Evolutionary conservation across 23 tunicate species (phyloP), one percentile per base, ranked within the genome.

Genomic region (Trididemnum clinides): DNA sequence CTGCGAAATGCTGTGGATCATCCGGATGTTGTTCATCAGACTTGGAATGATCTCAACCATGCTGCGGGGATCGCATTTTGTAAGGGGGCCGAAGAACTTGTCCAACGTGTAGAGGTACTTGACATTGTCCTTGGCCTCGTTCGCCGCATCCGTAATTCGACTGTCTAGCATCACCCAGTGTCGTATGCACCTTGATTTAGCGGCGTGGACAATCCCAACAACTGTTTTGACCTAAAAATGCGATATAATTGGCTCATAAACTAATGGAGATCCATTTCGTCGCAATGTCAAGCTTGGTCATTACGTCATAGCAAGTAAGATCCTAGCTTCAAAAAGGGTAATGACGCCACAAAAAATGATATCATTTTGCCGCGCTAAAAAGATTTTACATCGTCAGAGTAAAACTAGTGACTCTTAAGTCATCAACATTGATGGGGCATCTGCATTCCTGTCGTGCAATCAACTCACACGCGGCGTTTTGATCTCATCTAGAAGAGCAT

Each of bases 81-180:
- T 83, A 59, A 91, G 58, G n/a, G 96, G 96, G 19, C 96, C 96
- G 38, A 91, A 88, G 85, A 82, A 91, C 72, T 91, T 88, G 85
- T 91, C 96, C 59, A 91, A 82, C 31, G 96, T 91, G 83, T 88
- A 91, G 15, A 91, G 85, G 50, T 91, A 91, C 38, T 77, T 87
- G 0, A 91, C 96, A 57, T 91, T 91, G 85, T 91, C 96, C 33
- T 88, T 82, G 10, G 96, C 96, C 34, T 91, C 96, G 64, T 91
- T 91, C 20, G 96, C 96, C 0, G 91, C 96, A 63, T 91, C 96
- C 0, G 96, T 86, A 2, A 91, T 88, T 15, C 96, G 79, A 37
- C 96, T 84, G 91, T 91, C 96, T 39, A 91, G 80, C 72, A 36
- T 84, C 85, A 78, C 88, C 96, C 96, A 91, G 84, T 82, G 87